Percentiles rank a stretch among this genome's conserved stretches.
phyloP scores from a whole-genome alignment of 2,113 vertebrate genomes.

The Egretta garzetta region DNA sequence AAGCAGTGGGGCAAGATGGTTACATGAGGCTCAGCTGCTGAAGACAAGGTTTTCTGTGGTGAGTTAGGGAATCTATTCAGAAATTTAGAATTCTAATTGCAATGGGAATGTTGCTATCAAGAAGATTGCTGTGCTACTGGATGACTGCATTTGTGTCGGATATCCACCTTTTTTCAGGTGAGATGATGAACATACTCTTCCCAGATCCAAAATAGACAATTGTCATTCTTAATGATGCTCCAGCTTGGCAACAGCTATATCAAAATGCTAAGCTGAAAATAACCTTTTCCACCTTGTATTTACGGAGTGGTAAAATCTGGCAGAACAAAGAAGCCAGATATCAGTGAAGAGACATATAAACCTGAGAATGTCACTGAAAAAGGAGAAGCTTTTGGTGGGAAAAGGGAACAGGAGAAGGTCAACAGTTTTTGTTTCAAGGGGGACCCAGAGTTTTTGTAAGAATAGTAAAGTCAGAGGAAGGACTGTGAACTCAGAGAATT shows the following conservation, averaged over 20 bases:
- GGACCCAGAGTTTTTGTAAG: not conserved
- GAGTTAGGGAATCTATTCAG: not conserved
- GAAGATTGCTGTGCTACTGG: not conserved
- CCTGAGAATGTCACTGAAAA: not conserved
- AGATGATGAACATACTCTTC: not conserved
- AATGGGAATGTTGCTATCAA: not conserved
- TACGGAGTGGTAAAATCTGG: not conserved
- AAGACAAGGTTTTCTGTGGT: not conserved
- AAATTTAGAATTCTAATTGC: not conserved
- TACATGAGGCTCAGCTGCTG: not conserved
- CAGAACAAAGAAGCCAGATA: not conserved
- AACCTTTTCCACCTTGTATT: not conserved
- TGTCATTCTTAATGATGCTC: not conserved
- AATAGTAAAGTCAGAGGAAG: not conserved
- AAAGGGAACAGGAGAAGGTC: not conserved
- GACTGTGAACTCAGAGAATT: not conserved
- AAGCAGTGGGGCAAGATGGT: not conserved
- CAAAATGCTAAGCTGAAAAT: not conserved
- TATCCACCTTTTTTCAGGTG: not conserved
- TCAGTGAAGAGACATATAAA: not conserved
- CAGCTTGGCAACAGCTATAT: not conserved
- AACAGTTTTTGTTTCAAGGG: not conserved
- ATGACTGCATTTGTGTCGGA: not conserved
- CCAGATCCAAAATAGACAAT: not conserved
- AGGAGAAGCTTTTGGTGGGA: not conserved